Percentiles rank a stretch among this genome's conserved stretches.
Conservation (phyloP, 2,113 vertebrate genomes). For the human (Homo sapiens) region GRCh38 chr9:91508501-91509000, state of each 20-base stretch:
- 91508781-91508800: background rate
- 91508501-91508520: background rate
- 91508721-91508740: background rate
- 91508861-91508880: background rate
- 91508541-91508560: background rate
- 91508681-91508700: background rate
- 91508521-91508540: background rate
- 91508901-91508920: background rate
- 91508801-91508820: background rate
- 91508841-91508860: background rate
- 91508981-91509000: background rate
- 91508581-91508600: background rate
- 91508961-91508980: background rate
- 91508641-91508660: background rate
- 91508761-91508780: background rate
- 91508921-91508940: background rate
- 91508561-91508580: background rate
- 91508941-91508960: background rate
- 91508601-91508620: background rate
- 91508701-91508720: background rate
- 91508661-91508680: rapidly evolving
- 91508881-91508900: too few relatives aligned
- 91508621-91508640: background rate
- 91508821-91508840: too few relatives aligned
- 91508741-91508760: background rate